phyloP scores from a whole-genome alignment of 1,140 invertebrate species.

The Aphis gossypii region DNA sequence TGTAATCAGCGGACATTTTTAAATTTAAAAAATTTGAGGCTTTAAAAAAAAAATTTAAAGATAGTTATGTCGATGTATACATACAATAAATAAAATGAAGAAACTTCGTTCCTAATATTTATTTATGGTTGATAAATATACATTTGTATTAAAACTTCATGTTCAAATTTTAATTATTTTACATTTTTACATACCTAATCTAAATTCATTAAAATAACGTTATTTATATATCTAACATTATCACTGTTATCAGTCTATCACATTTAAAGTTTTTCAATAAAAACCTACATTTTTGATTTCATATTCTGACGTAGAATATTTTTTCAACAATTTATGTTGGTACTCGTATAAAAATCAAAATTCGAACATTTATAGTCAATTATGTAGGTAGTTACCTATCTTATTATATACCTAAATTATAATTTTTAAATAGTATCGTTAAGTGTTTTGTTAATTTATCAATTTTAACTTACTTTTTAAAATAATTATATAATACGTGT shows the following conservation, averaged over 20 bases:
- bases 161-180: neutral
- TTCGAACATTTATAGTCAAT: too few species aligned
- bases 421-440: too few species aligned
- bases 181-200: neutral
- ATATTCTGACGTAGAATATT: neutral
- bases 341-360: too few species aligned
- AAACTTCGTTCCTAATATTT: neutral
- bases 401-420: too few species aligned
- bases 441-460: too few species aligned
- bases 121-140: neutral
- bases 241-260: neutral
- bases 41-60: too few species aligned
- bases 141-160: too few species aligned
- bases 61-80: neutral
- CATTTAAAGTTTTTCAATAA: neutral
- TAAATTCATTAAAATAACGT: neutral
- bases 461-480: too few species aligned
- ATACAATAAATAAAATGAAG: neutral
- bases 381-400: too few species aligned
- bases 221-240: neutral
- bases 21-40: neutral
- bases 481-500: too few species aligned
- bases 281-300: too few species aligned
- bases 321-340: neutral
- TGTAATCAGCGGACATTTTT: neutral